Evolutionary conservation across 2,113 vertebrate genomes (phyloP), one percentile per base, ranked within the genome.

Genomic region (Athene cunicularia): DNA sequence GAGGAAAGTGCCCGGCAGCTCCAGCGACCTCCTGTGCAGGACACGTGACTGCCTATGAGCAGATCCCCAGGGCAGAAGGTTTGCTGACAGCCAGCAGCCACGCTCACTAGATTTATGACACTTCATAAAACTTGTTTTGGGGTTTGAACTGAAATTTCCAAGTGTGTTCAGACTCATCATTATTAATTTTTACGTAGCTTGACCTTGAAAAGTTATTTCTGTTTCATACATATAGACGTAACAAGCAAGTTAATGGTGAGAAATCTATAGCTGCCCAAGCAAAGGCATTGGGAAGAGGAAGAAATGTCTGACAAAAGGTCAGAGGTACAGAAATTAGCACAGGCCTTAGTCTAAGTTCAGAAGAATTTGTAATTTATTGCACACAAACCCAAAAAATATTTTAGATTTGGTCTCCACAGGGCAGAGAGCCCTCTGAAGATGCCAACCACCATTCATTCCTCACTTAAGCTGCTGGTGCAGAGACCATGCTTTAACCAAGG

Each of bases 1-100:
- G 19, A 10, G 55, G 43, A 26, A 49, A 58, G 53, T 22, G 7
- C 26, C 32, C 45, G 5, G 16, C 43, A 3, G 75, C 28, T 33
- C 22, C 28, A 2, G 30, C 2, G 0, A 17, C 23, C 13, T 7
- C 12, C 32, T 5, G 2, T 8, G 5, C 45, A 24, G n/a, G 45
- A 28, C 45, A 8, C 5, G 6, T 4, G 37, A 27, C 21, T 32
- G 16, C 6, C 45, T 6, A 18, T 6, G 13, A 33, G 59, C 52
- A 8, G 15, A 33, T 0, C 8, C 15, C 12, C 3, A 18, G 45
- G 37, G 26, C 27, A 32, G 58, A 20, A 43, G 13, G 39, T 35
- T 22, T 8, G 41, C 39, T 3, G 12, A 2, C 17, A 17, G 58
- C n/a, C 58, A 30, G 49, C 19, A 11, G 52, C 15, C 14, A 1